Evolutionary conservation across 2,888 invertebrate species (phyloP), one percentile per base, ranked within the genome.

Genomic region (Patella ulyssiponensis): DNA sequence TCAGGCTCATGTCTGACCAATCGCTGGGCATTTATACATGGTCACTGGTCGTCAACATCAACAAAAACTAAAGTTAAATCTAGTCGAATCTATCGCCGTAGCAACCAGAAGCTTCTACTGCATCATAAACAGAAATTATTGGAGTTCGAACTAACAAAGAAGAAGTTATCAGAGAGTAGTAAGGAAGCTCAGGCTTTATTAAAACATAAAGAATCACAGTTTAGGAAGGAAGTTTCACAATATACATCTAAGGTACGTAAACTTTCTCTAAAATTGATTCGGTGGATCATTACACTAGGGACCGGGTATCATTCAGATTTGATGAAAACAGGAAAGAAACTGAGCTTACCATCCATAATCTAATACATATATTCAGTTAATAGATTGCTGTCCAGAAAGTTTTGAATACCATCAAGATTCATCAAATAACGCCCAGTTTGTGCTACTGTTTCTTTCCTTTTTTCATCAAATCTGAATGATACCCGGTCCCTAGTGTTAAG

Each of bases 11-110:
- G 77, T 78, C 75, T 85, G 23, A 86, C 93, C 51, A 93, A 93
- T 75, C 94, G 97, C 78, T 97, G 97, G 97, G 96, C 96, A 91
- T 97, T 97, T 93, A 95, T 97, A 89, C 96, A 96, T 83, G 96
- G 96, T 78, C 95, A 95, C 91, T 93, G 93, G 88, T 94, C 88
- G 90, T 94, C 91, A 93, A 85, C 85, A 54, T 82, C 84, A 14
- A 79, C 82, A 27, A 85, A 86, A 74, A 82, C 86, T 58, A 82
- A 78, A 71, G 80, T 86, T 23, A 85, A 82, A 75, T 85, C 87
- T n/a, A 79, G 85, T 51, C 87, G 86, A 51, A 79, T 89, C 71
- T 90, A 89, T 81, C 82, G 90, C 1, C 82, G 89, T 64, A 88
- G 89, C 88, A 92, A 95, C 83, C 95, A 95, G 90, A 95, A 95